Evolutionary conservation across 2,888 invertebrate genomes (phyloP), one percentile per base, ranked within the genome.

Genomic region (Sialis fuliginosa): DNA sequence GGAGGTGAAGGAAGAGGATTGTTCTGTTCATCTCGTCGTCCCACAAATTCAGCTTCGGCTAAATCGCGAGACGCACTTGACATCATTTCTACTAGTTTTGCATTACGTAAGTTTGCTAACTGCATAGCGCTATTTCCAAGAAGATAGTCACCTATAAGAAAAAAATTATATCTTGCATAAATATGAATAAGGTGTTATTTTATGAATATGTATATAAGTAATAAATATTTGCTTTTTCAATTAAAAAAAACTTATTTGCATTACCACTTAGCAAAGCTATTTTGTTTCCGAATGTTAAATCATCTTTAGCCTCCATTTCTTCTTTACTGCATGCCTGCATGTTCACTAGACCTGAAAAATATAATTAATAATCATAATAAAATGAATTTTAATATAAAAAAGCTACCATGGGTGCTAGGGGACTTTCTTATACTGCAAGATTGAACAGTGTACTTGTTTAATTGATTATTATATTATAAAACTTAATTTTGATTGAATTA

Each of bases 211-310:
- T 35, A 35, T 35, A 35, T 35, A 35, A 9, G n/a, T 35, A 22
- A 22, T 22, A 22, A 22, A 22, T 22, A 22, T 22, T 22, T 22
- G 22, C 22, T 22, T 22, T 22, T 22, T 22, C 22, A 22, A 22
- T 22, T 22, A 22, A 22, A 35, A 35, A 35, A 35, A 35, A 35
- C 10, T 43, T 32, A n/a, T 43, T 32, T n/a, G 10, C 12, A 32
- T 12, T 33, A 0, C 91, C 95, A 58, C 89, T 87, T 6, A 95
- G 72, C 34, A 95, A 69, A 0, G 93, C 90, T 57, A 95, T 90
- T 70, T 93, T 95, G 66, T 95, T 95, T 6, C 93, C 93, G 65
- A 90, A 90, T 59, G 87, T 81, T 82, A 93, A 84, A 60, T 92
- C 89, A 42, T 78, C 76, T 70, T 67, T 45, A 0, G 75, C 69